phyloP scores from a whole-genome alignment of 2,113 vertebrate species.

The Grallaria varia region DNA sequence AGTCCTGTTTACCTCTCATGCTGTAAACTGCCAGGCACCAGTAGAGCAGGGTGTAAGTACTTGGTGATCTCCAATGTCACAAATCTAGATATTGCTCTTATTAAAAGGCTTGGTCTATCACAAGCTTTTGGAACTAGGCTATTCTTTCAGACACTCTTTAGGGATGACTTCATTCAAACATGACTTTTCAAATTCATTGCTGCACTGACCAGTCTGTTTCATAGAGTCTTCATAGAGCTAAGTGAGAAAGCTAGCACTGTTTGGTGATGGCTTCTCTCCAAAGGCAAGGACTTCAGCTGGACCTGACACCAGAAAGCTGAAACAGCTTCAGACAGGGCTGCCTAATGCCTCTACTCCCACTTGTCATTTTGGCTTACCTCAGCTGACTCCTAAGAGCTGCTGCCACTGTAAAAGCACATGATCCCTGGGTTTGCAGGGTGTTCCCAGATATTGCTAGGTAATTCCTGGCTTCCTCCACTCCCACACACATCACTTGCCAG shows the following conservation, averaged over 20 bases:
- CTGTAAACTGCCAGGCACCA: neutral
- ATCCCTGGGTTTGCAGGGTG: neutral
- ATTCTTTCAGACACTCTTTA: neutral
- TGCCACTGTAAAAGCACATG: neutral
- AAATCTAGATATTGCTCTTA: neutral
- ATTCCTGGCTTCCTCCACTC: conserved; percentile 1
- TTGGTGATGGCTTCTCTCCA: neutral
- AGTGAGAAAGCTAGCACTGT: neutral
- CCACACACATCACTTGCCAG: neutral
- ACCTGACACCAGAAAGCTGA: neutral
- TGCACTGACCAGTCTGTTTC: neutral
- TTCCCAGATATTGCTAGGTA: conserved; percentile 21
- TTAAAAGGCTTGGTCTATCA: neutral
- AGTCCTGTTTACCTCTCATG: neutral
- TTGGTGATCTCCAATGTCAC: neutral
- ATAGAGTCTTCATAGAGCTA: neutral
- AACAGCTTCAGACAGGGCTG: neutral
- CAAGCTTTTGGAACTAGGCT: neutral
- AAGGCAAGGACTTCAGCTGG: neutral
- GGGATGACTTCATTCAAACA: neutral
- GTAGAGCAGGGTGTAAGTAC: neutral
- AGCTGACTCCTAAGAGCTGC: neutral
- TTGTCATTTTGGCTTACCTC: neutral
- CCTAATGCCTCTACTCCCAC: neutral
- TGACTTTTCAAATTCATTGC: neutral